phyloP scores from a whole-genome alignment of 2,797 vertebrate species.

The Acrocephalus scirpaceus region DNA sequence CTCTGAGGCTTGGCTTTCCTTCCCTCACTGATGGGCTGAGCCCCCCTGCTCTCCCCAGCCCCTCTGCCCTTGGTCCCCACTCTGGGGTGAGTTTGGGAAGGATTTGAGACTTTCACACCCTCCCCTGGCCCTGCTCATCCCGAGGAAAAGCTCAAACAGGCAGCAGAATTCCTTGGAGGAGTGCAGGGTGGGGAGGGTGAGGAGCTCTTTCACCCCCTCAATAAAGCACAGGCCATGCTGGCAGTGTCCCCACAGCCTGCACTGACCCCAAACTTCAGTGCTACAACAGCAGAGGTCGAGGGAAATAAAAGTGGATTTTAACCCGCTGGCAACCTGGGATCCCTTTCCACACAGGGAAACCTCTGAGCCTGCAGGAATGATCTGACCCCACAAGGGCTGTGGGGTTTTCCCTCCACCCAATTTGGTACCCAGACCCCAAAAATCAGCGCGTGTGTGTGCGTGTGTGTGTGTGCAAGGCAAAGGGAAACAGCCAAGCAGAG shows the following conservation, averaged over 20 bases:
- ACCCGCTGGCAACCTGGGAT: not conserved
- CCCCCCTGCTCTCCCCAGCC: not conserved
- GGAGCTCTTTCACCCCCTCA: not conserved
- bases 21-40: not conserved
- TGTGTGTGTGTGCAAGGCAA: fast-evolving
- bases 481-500: not conserved
- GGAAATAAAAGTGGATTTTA: not conserved
- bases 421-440: fast-evolving
- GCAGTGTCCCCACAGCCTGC: not conserved
- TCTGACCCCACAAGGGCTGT: fast-evolving
- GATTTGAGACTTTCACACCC: fast-evolving
- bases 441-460: fast-evolving
- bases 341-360: fast-evolving
- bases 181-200: not conserved
- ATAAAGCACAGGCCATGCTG: not conserved
- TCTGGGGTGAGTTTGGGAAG: not conserved
- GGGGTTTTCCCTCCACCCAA: not conserved
- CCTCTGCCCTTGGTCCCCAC: not conserved
- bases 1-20: not conserved
- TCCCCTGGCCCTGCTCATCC: not conserved
- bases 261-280: not conserved
- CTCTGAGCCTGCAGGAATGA: not conserved
- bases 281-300: fast-evolving
- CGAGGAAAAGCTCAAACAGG: not conserved
- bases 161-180: not conserved